Evolutionary conservation across 2,113 vertebrate species (phyloP).

Genomic region (Furnarius figulus): DNA sequence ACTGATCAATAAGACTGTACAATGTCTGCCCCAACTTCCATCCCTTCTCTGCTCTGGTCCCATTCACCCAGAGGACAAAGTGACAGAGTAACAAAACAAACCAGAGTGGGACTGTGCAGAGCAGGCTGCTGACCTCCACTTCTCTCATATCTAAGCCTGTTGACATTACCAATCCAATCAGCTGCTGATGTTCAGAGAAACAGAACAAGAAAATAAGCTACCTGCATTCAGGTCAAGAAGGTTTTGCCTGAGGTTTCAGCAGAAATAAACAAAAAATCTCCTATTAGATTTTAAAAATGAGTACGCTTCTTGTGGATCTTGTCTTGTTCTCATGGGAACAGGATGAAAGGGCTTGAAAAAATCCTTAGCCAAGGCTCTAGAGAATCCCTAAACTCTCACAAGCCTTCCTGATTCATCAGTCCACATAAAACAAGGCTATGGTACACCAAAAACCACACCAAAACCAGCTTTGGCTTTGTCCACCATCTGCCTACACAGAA

Average conservation of each 20-base stretch:
- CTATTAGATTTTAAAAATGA: neutral
- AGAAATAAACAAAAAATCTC: neutral
- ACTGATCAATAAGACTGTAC: neutral
- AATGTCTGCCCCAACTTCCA: neutral
- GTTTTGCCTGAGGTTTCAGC: neutral
- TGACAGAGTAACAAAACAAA: neutral
- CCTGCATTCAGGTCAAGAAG: neutral
- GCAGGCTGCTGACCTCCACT: neutral
- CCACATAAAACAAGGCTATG: accelerated
- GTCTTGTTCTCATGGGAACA: neutral
- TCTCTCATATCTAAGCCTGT: neutral
- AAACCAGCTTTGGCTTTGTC: neutral
- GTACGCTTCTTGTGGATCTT: neutral
- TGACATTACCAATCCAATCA: neutral
- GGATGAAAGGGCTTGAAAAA: neutral
- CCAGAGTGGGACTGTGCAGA: neutral
- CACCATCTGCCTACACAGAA: neutral
- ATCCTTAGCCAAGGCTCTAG: neutral
- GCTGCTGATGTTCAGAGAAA: neutral
- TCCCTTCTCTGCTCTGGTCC: neutral
- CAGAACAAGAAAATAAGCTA: neutral
- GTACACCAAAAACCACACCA: neutral
- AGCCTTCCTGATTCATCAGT: neutral
- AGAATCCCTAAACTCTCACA: neutral
- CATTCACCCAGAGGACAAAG: neutral